Evolutionary conservation across 2,888 invertebrate species (phyloP).

Genomic region (Chaitophorus viminalis): DNA sequence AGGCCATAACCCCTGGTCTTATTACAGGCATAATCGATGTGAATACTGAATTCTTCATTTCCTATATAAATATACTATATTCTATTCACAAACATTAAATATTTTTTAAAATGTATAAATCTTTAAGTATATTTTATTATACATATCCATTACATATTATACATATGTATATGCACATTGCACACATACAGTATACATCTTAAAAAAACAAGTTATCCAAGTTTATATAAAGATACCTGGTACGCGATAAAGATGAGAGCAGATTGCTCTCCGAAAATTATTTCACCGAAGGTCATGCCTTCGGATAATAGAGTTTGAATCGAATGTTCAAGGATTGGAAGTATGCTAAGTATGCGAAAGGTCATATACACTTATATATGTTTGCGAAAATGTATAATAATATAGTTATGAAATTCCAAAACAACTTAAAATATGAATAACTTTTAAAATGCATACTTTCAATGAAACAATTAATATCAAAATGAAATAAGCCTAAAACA

Average conservation of each 20-base stretch:
- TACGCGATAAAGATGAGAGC: not conserved
- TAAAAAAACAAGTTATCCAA: conserved; percentile 5
- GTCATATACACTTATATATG: not conserved
- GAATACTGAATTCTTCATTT: not conserved
- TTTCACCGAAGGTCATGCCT: not conserved
- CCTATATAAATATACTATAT: not conserved
- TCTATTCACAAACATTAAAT: not conserved
- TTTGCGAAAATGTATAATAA: not conserved
- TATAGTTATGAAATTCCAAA: not conserved
- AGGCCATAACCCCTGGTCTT: conserved; percentile 9
- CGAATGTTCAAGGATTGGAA: not conserved
- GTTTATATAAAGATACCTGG: not conserved
- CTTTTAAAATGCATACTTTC: not conserved
- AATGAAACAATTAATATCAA: not conserved
- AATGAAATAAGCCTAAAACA: not conserved
- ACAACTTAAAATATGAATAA: not conserved
- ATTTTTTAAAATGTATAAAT: not conserved
- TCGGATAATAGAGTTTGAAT: not conserved
- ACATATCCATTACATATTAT: not conserved
- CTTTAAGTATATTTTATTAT: not conserved
- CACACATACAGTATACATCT: not conserved
- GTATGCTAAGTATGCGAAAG: not conserved
- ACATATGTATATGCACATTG: not conserved
- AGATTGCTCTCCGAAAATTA: not conserved
- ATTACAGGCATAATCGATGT: conserved; percentile 26